Conservation (phyloP, 2,797 vertebrate genomes). For the Ambastaia sidthimunki region DNA sequence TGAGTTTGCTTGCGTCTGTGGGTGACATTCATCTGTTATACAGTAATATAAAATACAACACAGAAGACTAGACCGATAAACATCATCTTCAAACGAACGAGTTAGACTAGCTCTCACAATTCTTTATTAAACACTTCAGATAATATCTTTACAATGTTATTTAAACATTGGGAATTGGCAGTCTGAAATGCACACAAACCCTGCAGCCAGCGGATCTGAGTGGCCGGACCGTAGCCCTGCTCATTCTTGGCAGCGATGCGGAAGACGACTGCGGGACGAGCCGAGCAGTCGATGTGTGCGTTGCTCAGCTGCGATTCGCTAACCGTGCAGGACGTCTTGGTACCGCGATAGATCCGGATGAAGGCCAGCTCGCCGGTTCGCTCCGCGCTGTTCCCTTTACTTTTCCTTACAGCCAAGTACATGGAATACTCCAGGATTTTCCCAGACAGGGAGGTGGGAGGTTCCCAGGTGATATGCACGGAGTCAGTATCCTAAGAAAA, state of each 20-base stretch:
- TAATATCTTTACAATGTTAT: not conserved
- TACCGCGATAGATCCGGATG: conserved; percentile 93
- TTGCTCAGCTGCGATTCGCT: conserved; percentile 87
- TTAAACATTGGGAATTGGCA: not conserved
- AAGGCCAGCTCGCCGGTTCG: conserved; percentile 88
- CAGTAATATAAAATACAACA: not conserved
- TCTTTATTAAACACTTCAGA: too few relatives aligned
- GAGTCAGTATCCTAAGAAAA: conserved; percentile 85
- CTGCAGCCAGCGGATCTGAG: conserved; percentile 98
- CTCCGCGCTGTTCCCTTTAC: conserved; percentile 74
- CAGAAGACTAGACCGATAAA: not conserved
- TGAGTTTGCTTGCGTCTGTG: conserved; percentile 71
- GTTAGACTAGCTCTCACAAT: not conserved
- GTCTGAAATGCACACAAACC: conserved; percentile 71
- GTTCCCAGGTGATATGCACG: conserved; percentile 96
- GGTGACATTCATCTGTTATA: conserved; percentile 6
- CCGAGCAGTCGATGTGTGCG: conserved; percentile 91
- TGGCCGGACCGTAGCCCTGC: conserved; percentile 95
- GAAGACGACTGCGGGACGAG: conserved; percentile 93
- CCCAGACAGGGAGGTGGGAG: conserved; percentile 89
- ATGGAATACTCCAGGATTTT: conserved; percentile 97
- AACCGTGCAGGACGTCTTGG: conserved; percentile 88
- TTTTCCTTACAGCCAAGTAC: conserved; percentile 92
- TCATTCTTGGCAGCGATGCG: conserved; percentile 98
- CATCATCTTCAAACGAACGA: not conserved